Evolutionary conservation across 2,797 vertebrate genomes (phyloP).

Genomic region (Etheostoma nigrum): DNA sequence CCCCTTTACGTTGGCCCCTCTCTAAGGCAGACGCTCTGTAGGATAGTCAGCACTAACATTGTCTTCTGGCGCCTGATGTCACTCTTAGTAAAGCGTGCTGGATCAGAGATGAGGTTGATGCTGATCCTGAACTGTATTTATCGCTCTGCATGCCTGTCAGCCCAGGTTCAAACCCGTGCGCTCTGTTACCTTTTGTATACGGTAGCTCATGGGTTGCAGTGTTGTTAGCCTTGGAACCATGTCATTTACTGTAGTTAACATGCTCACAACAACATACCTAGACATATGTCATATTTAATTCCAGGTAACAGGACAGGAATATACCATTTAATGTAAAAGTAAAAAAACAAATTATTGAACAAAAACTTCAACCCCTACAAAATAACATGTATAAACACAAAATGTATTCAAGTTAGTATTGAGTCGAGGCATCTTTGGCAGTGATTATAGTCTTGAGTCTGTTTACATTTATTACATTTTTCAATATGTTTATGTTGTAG

Average conservation of each 20-base stretch:
- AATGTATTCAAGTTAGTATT: background rate
- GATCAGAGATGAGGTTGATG: conserved; percentile 45
- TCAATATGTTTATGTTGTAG: conserved; percentile 73
- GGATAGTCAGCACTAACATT: conserved; percentile 86
- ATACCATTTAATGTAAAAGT: background rate
- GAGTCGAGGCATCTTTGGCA: background rate
- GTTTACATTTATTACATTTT: background rate
- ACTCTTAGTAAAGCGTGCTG: conserved; percentile 70
- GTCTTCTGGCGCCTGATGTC: conserved; percentile 81
- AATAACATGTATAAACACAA: background rate
- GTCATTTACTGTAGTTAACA: background rate
- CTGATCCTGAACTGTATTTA: conserved; percentile 49
- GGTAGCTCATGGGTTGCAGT: background rate
- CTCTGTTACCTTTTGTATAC: background rate
- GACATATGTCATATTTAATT: background rate
- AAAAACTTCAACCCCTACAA: background rate
- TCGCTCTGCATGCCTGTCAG: conserved; percentile 28
- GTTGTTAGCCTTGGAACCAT: background rate
- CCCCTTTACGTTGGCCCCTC: conserved; percentile 73
- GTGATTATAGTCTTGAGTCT: background rate
- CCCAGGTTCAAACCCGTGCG: conserved; percentile 19
- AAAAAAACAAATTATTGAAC: background rate
- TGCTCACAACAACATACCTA: background rate
- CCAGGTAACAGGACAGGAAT: background rate
- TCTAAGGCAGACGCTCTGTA: conserved; percentile 66